Percentiles rank a stretch among this genome's conserved stretches.
These are phyloP conservation scores for Chaetophractus vellerosus DNA, from an alignment of 2,797 vertebrate species.

Conservation along the genomic window DNA sequence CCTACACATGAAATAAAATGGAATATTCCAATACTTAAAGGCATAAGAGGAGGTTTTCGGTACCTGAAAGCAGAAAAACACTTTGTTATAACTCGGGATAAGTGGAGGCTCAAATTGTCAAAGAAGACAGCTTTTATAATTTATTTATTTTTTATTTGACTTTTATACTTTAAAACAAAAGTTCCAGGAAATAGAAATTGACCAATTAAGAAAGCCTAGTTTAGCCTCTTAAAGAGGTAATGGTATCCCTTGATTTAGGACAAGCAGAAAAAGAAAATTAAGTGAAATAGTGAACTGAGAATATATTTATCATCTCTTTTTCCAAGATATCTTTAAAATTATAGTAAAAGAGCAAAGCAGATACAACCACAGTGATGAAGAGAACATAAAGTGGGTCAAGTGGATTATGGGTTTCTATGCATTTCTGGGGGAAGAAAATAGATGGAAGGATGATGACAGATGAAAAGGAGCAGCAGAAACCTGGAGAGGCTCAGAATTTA, in stretches of 20 bases:
- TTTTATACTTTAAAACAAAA: conserved; percentile 49
- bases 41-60: not conserved
- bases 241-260: not conserved
- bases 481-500: not conserved
- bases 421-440: conserved; percentile 26
- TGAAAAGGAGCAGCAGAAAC: not conserved
- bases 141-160: not conserved
- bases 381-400: not conserved
- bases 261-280: conserved; percentile 25
- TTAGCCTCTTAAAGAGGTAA: not conserved
- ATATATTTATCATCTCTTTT: not conserved
- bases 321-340: not conserved
- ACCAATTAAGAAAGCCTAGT: not conserved
- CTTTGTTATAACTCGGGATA: not conserved
- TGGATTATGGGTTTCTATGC: not conserved
- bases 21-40: conserved; percentile 60
- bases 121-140: conserved; percentile 25
- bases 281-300: not conserved
- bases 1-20: conserved; percentile 57
- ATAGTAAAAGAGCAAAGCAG: not conserved
- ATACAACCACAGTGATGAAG: not conserved
- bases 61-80: conserved; percentile 46
- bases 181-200: not conserved
- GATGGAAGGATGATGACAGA: not conserved
- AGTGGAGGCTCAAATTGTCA: not conserved